Evolutionary conservation across 35 echinoderm and acorn worm genomes (phyloP).

Genomic region (Apostichopus parvimensis): DNA sequence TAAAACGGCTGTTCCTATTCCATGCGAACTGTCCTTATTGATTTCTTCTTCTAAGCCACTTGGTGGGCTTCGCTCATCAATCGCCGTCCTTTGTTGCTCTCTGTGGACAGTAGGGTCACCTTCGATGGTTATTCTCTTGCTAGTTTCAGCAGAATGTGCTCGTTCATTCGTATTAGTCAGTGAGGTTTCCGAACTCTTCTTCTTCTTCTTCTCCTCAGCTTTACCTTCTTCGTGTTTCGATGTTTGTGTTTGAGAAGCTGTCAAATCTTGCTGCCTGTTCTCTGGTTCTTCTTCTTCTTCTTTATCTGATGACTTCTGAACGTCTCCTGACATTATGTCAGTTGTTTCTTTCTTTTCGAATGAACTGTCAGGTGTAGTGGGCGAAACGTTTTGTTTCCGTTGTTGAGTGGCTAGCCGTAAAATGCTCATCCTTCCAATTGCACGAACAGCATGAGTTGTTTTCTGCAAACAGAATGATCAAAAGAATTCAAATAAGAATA

Average conservation of each 20-base stretch:
- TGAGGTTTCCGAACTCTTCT: background rate
- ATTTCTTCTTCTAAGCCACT: slow-evolving; percentile 10
- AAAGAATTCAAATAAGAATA: no score
- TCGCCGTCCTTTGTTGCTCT: background rate
- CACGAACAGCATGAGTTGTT: slow-evolving; percentile 91
- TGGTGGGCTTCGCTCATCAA: slow-evolving; percentile 36
- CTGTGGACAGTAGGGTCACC: background rate
- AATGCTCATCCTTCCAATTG: slow-evolving; percentile 92
- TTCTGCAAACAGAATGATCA: slow-evolving; percentile 55
- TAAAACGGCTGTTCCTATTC: background rate
- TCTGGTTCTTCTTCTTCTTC: background rate
- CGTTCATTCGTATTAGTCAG: background rate
- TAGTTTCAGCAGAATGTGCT: background rate
- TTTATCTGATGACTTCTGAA: background rate
- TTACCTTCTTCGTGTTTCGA: background rate
- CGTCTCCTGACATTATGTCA: background rate
- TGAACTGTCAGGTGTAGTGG: background rate
- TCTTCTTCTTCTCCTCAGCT: background rate
- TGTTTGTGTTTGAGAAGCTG: slow-evolving; percentile 18
- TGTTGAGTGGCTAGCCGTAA: slow-evolving; percentile 69
- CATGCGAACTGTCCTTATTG: slow-evolving; percentile 14
- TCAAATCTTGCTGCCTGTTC: background rate
- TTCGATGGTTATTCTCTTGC: slow-evolving; percentile 3
- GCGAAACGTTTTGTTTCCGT: background rate
- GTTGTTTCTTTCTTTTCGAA: background rate